phyloP scores from a whole-genome alignment of 2,113 vertebrate genomes.

The Leucopsar rothschildi region DNA sequence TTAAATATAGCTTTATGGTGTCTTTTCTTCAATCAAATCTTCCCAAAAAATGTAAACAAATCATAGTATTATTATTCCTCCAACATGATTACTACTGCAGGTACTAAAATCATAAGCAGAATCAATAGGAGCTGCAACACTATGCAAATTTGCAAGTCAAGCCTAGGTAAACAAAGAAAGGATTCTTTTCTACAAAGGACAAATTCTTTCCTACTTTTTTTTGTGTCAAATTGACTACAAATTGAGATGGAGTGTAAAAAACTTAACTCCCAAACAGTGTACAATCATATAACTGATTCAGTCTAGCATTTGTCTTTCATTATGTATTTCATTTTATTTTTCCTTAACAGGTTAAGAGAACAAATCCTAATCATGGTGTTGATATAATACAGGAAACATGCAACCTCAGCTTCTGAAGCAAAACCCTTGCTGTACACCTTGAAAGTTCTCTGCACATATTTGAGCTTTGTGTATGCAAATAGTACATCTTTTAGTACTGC shows the following conservation, averaged over 20 bases:
- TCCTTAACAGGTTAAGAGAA: neutral
- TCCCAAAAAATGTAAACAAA: neutral
- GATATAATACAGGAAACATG: neutral
- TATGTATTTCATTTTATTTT: neutral
- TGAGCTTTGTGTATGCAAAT: rapidly evolving
- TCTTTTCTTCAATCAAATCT: neutral
- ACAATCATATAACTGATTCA: neutral
- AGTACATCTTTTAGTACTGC: neutral
- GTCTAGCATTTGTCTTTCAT: neutral
- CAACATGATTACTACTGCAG: neutral
- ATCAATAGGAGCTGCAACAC: neutral
- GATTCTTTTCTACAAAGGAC: neutral
- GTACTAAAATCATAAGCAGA: neutral
- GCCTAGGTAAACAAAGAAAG: neutral
- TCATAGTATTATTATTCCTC: neutral
- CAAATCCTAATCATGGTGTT: neutral
- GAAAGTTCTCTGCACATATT: neutral
- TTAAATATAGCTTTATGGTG: neutral
- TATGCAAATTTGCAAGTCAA: neutral
- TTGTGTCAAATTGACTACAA: neutral
- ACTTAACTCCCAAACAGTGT: neutral
- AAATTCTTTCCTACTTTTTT: neutral
- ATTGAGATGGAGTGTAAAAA: neutral
- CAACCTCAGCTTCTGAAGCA: neutral
- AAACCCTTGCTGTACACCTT: neutral